Conservation (phyloP, 2,113 vertebrate species). For the Erpornis zantholeuca region DNA sequence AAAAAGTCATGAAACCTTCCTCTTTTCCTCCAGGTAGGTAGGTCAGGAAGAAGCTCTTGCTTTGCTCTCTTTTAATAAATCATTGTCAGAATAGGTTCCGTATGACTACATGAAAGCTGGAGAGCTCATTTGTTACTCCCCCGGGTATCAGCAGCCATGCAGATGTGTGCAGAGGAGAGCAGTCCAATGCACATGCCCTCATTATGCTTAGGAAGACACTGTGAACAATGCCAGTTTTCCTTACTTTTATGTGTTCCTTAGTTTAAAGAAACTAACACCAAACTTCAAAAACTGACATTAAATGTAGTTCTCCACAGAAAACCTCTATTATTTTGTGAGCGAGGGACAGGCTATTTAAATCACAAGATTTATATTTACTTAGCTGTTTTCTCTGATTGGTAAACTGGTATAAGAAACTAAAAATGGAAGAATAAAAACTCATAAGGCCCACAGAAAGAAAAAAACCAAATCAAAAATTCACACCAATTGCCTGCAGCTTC, state of each 20-base stretch:
- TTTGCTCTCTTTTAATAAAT: constrained; percentile 20
- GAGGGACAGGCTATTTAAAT: background rate
- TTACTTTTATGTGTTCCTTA: background rate
- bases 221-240: background rate
- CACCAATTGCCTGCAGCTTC: background rate
- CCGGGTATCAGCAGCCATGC: background rate
- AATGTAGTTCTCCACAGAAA: background rate
- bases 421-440: background rate
- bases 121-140: constrained; percentile 36
- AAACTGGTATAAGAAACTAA: background rate
- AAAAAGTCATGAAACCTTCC: background rate
- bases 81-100: constrained; percentile 55
- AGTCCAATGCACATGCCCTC: background rate
- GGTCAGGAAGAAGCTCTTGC: constrained; percentile 24
- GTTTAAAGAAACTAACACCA: background rate
- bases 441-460: background rate
- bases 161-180: constrained; percentile 30
- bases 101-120: constrained; percentile 47
- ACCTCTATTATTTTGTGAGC: background rate
- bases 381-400: background rate
- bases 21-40: constrained; percentile 35
- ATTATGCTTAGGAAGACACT: background rate
- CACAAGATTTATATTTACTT: background rate
- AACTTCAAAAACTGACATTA: background rate
- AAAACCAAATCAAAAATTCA: background rate